Base-by-base conservation (phyloP, 2,113 vertebrate genomes). In the Recurvirostra avosetta region DNA sequence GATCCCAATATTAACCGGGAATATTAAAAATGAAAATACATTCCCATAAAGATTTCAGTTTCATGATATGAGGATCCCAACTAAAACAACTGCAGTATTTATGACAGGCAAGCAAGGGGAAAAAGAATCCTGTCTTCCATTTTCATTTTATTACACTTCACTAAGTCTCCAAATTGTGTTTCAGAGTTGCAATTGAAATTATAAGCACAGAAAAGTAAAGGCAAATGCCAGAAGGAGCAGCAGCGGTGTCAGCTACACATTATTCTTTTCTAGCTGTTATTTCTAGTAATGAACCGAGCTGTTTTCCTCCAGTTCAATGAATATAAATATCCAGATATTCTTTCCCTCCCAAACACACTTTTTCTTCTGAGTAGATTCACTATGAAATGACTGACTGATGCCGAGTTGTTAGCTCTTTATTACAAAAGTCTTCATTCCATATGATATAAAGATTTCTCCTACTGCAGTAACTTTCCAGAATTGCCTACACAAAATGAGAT, bases 121-220 rank as follows among this genome's bases (percentile, higher is more conserved):
- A 49, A 38, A 53, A 61, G 74, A 50, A 50, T 25, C 38, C n/a
- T 43, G 19, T 68, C 83, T 94, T 93, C 82, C 90, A 94, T 96
- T 95, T 97, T 77, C 83, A 75, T 81, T 96, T 96, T 81, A 93
- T 88, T 94, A 89, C 95, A 92, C 88, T 81, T 92, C 65, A 65
- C 76, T 78, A 92, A 93, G 41, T 61, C 70, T 89, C 86, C 83
- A 95, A 94, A 96, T 91, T 94, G 94, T 81, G 65, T 92, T 94
- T 95, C 76, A 65, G 88, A 89, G 62, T 75, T 91, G 91, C 88
- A 89, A 75, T 30, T 87, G 80, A 91, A 95, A 94, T 84, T 32
- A 90, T 86, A 94, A 92, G n/a, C n/a, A 38, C 65, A 77, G 40
- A 86, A 93, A 91, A 93, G n/a, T 63, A 93, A 96, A 95, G 76